These are phyloP conservation scores for Diarsia dahlii DNA, from an alignment of 2,888 invertebrate genomes.

Conservation along the genomic window DNA sequence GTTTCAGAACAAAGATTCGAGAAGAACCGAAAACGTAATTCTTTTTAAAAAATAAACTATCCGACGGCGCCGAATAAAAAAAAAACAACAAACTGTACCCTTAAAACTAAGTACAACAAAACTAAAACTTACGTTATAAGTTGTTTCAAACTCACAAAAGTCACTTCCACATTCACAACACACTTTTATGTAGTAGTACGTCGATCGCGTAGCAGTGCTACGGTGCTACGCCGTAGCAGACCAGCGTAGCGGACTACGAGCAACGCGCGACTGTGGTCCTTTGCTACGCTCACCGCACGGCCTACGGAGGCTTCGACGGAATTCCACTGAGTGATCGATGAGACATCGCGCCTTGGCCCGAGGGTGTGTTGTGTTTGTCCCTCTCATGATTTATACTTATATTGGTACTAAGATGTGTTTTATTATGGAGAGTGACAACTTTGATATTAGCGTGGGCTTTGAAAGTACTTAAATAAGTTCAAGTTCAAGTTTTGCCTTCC, in stretches of 20 bases:
- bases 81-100: slow-evolving; percentile 10
- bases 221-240: slow-evolving; percentile 72
- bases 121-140: slow-evolving; percentile 59
- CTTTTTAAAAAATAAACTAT: slow-evolving; percentile 8
- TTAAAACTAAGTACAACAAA: slow-evolving; percentile 40
- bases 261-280: slow-evolving; percentile 77
- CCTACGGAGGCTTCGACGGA: slow-evolving; percentile 63
- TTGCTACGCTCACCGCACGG: slow-evolving; percentile 51
- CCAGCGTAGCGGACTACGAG: slow-evolving; percentile 83
- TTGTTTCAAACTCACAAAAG: slow-evolving; percentile 62
- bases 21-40: rapidly evolving
- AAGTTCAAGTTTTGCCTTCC: not conserved
- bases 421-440: not conserved
- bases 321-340: slow-evolving; percentile 73
- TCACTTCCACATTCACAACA: slow-evolving; percentile 65
- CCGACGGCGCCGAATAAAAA: not conserved
- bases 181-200: slow-evolving; percentile 61
- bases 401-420: slow-evolving; percentile 47
- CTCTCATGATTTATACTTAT: slow-evolving; percentile 62
- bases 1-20: not conserved
- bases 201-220: slow-evolving; percentile 68
- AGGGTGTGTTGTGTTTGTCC: slow-evolving; percentile 61
- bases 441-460: not conserved
- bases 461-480: not conserved
- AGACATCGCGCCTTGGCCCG: slow-evolving; percentile 65